These are phyloP conservation scores for Xenopus laevis DNA, from an alignment of 2,113 vertebrate genomes.

Conservation along the genomic window DNA sequence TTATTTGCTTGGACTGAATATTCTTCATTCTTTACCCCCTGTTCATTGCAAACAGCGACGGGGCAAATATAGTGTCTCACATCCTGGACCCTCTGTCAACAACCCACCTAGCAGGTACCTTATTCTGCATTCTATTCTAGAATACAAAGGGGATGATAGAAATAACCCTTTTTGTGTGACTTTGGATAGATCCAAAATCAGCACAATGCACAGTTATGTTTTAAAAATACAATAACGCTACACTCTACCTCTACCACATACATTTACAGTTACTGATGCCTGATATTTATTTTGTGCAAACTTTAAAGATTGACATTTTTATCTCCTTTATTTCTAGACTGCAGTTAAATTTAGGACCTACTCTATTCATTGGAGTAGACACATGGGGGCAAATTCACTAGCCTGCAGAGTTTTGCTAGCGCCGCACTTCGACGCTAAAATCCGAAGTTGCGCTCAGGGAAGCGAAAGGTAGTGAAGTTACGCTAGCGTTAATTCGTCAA, in stretches of 20 bases:
- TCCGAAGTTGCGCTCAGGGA: too few species aligned
- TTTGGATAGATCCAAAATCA: too few species aligned
- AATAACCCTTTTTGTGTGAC: conserved; percentile 48
- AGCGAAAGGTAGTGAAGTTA: too few species aligned
- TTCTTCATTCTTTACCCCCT: conserved; percentile 98
- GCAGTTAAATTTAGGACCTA: conserved; percentile 74
- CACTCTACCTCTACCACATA: too few species aligned
- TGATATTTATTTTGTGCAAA: too few species aligned
- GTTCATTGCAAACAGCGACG: conserved; percentile 98
- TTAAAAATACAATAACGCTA: too few species aligned
- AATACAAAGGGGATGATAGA: conserved; percentile 83
- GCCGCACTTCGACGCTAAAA: too few species aligned
- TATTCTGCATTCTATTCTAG: conserved; percentile 87
- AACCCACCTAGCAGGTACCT: conserved; percentile 95
- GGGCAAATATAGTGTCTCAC: conserved; percentile 96
- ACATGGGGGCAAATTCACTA: too few species aligned
- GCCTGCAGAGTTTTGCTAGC: too few species aligned
- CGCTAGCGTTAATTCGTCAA: too few species aligned
- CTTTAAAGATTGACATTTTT: conserved; percentile 55
- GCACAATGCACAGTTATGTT: too few species aligned
- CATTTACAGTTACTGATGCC: too few species aligned
- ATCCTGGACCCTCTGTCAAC: conserved; percentile 93
- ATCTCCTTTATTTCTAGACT: conserved; percentile 82
- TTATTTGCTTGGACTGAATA: conserved; percentile 99
- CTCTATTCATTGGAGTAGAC: conserved; percentile 64